Base-by-base conservation (phyloP, 1,140 invertebrate genomes). In the Aradophagus sp. region DNA sequence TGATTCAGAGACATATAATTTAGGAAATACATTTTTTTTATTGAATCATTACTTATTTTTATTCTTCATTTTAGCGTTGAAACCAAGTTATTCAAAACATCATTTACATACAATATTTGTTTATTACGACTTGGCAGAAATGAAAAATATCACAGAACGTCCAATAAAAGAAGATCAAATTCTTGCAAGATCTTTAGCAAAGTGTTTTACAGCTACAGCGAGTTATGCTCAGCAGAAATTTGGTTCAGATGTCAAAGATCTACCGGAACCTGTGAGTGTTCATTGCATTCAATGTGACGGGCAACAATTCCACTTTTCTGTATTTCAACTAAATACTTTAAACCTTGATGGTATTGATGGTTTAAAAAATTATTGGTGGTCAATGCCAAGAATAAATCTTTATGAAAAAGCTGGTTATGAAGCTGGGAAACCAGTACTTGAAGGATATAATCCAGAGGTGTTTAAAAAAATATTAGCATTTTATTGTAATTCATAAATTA, bases 251-350 rank as follows among this genome's bases (percentile, higher is more conserved):
- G 87, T 91, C 1, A 88, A 88, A 73, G 84, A 89, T 61, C 84
- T 93, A 34, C 90, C 92, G 10, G 88, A 92, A 76, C 95, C 95
- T n/a, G 85, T 96, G 35, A 89, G 90, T 17, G 78, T 96, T 6
- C 95, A 96, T 77, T 91, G 91, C 77, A 86, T 96, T 59, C 92
- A 95, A 38, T 90, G 91, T 1, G 90, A 95, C 78, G 90, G 93
- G 10, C 84, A 89, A 52, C 79, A 85, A 5, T 94, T 93, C 76
- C 90, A 95, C 77, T 96, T 96, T 81, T 90, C 91, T 6, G 88
- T 94, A 26, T 90, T 93, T 63, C 94, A 97, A 83, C 84, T 97
- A n/a, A 96, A 97, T 77, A 95, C 93, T 1, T 82, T 95, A 12
- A 86, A 93, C 81, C 68, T 93, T 2, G 86, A 89, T 77, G 85